Evolutionary conservation across 2,113 vertebrate species (phyloP).

Genomic region (Alligator mississippiensis): DNA sequence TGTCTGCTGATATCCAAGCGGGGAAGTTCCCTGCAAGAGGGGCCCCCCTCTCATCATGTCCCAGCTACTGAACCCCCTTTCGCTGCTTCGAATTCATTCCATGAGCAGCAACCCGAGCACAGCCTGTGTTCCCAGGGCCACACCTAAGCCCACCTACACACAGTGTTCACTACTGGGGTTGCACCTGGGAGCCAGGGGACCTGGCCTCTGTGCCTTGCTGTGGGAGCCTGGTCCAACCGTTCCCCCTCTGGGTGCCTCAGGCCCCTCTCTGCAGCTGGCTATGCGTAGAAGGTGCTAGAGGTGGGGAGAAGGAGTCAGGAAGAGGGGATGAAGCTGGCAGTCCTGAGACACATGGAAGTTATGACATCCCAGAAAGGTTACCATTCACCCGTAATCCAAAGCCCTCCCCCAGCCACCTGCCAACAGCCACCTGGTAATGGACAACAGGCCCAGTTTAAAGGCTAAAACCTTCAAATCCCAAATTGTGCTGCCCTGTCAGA

Average conservation of each 20-base stretch:
- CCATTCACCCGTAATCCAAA: background rate
- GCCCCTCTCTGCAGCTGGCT: no score
- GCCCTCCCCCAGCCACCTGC: background rate
- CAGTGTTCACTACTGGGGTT: background rate
- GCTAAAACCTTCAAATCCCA: slow-evolving; percentile 80
- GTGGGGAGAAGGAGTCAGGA: background rate
- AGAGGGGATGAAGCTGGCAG: background rate
- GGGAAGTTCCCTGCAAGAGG: background rate
- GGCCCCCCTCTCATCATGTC: background rate
- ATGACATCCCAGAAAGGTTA: background rate
- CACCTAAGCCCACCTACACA: background rate
- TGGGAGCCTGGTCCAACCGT: background rate
- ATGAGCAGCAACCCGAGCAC: background rate
- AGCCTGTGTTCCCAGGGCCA: background rate
- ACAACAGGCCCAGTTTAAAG: slow-evolving; percentile 17
- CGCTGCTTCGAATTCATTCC: background rate
- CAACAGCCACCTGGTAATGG: background rate
- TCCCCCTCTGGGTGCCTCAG: background rate
- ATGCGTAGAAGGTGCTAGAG: background rate
- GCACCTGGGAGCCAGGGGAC: background rate
- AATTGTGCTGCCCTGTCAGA: slow-evolving; percentile 78
- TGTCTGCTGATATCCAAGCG: background rate
- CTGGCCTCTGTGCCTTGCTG: background rate
- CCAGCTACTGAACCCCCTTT: background rate
- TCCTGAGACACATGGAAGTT: background rate